Conservation (phyloP, 2,113 vertebrate species). For the Oreamnos americanus region DNA sequence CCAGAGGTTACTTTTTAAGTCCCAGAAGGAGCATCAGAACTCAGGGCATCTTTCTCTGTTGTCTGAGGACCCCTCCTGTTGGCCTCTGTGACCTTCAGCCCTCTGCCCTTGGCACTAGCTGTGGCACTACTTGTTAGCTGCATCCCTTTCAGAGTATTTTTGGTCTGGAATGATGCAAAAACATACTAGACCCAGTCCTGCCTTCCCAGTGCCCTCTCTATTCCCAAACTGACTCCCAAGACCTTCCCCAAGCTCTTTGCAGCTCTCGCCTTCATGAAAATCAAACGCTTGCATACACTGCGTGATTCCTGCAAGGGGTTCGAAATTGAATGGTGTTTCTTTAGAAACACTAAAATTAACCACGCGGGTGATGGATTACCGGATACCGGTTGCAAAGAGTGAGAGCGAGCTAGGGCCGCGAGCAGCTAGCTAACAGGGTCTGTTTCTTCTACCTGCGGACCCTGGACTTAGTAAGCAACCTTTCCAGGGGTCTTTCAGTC, state of each 20-base stretch:
- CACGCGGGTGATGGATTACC: background rate
- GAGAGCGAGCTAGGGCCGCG: background rate
- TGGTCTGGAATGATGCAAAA: background rate
- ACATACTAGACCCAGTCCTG: background rate
- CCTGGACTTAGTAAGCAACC: background rate
- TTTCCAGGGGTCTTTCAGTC: background rate
- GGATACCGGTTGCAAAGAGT: background rate
- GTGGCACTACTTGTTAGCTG: background rate
- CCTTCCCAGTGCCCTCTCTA: background rate
- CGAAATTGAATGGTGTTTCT: background rate
- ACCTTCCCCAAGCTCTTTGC: background rate
- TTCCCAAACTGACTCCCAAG: background rate
- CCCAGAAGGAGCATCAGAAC: background rate
- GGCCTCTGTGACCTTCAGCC: background rate
- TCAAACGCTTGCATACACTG: background rate
- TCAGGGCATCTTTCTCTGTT: background rate
- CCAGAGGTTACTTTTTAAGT: background rate
- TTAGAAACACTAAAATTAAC: background rate
- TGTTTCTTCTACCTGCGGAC: background rate
- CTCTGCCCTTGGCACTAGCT: background rate
- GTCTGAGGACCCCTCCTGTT: background rate
- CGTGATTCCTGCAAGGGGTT: background rate
- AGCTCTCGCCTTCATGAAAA: background rate
- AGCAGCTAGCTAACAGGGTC: background rate
- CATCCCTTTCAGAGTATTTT: background rate